Conservation (phyloP, 2,797 vertebrate species). For the Poecilia wingei region DNA sequence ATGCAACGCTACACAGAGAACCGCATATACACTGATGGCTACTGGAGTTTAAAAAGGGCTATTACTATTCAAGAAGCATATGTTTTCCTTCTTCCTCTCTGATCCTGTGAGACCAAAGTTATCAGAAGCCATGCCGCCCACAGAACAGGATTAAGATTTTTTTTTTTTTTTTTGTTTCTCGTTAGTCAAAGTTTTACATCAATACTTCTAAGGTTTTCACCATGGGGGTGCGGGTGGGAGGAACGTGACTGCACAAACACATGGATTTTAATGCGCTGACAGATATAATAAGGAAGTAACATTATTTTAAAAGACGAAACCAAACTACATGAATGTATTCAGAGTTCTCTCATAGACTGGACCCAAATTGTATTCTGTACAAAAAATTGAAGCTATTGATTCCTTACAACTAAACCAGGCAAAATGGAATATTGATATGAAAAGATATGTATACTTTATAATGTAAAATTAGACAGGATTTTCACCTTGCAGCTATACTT, state of each 20-base stretch:
- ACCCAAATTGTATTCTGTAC: slow-evolving; percentile 9
- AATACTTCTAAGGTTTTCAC: slow-evolving; percentile 41
- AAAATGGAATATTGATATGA: neutral
- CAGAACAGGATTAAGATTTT: slow-evolving; percentile 64
- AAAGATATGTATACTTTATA: neutral
- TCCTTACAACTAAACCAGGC: neutral
- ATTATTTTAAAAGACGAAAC: slow-evolving; percentile 6
- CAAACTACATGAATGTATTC: slow-evolving; percentile 18
- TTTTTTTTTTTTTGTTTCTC: slow-evolving; percentile 39
- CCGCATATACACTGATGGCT: slow-evolving; percentile 9
- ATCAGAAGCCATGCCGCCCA: slow-evolving; percentile 56
- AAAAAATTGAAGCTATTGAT: neutral
- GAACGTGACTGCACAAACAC: slow-evolving; percentile 21
- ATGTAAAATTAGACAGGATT: slow-evolving; percentile 9
- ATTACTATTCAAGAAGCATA: slow-evolving; percentile 50
- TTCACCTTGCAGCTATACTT: neutral
- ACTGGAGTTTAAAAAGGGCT: slow-evolving; percentile 21
- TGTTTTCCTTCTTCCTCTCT: slow-evolving; percentile 26
- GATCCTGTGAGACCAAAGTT: slow-evolving; percentile 48
- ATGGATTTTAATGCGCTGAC: slow-evolving; percentile 41
- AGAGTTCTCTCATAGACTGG: neutral
- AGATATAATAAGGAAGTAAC: slow-evolving; percentile 4
- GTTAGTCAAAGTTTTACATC: slow-evolving; percentile 59
- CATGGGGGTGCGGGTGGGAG: slow-evolving; percentile 40
- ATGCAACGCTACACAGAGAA: slow-evolving; percentile 17